Conservation (phyloP, 2,888 invertebrate species). For the Cephus nigrinus region DNA sequence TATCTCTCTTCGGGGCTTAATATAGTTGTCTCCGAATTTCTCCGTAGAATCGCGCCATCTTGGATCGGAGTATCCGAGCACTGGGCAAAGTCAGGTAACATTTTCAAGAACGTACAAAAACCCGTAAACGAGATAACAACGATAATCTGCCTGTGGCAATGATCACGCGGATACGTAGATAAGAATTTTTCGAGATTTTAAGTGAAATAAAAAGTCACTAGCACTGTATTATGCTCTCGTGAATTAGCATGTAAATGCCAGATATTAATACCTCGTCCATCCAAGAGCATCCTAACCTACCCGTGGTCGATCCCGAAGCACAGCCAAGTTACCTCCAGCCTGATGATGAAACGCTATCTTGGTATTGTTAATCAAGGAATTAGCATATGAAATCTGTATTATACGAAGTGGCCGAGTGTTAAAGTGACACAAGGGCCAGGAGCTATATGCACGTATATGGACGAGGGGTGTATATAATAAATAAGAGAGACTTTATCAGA, state of each 20-base stretch:
- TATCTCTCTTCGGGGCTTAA: conserved; percentile 36
- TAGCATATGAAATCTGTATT: conserved; percentile 60
- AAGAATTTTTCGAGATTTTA: neutral
- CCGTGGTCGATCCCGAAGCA: conserved; percentile 9
- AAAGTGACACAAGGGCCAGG: conserved; percentile 13
- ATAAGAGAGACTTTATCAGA: conserved; percentile 61
- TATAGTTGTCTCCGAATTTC: conserved; percentile 39
- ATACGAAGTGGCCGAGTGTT: conserved; percentile 30
- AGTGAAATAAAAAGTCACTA: neutral
- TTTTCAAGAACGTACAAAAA: neutral
- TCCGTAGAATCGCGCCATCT: conserved; percentile 5
- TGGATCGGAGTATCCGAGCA: neutral
- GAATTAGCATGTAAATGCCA: conserved; percentile 53
- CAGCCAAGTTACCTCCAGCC: neutral
- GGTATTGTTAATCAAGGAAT: conserved; percentile 61
- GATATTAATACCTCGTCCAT: conserved; percentile 46
- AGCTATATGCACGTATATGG: conserved; percentile 19
- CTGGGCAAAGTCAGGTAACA: neutral
- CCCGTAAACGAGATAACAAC: neutral
- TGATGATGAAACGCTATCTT: conserved; percentile 49
- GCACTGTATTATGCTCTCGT: neutral
- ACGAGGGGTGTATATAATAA: conserved; percentile 53
- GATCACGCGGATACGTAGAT: neutral
- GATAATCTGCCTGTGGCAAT: too few species aligned
- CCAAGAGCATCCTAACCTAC: neutral